Conservation (phyloP, 2,797 vertebrate genomes). For the Siniperca undulata region DNA sequence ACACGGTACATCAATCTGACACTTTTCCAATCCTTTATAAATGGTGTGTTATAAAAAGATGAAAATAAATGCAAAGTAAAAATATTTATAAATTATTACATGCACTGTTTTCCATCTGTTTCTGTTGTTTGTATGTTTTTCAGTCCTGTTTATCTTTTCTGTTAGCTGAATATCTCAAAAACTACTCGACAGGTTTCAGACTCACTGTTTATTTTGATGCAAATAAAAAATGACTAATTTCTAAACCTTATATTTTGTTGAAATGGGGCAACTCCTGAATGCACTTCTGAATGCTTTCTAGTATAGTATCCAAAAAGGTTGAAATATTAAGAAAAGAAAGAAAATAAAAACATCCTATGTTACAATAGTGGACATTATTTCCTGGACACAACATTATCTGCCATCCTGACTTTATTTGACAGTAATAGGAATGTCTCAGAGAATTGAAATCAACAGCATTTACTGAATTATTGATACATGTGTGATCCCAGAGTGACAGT, state of each 20-base stretch:
- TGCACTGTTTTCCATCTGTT: not conserved
- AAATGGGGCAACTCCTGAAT: not conserved
- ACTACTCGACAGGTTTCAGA: not conserved
- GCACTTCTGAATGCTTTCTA: not conserved
- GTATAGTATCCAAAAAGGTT: not conserved
- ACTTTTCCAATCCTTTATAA: not conserved
- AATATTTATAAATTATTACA: not conserved
- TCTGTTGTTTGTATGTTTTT: not conserved
- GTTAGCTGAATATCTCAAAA: not conserved
- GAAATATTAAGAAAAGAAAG: not conserved
- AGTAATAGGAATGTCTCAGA: constrained; percentile 39
- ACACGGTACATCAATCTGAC: not conserved
- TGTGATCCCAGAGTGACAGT: constrained; percentile 58
- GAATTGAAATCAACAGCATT: constrained; percentile 54
- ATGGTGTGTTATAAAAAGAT: not conserved
- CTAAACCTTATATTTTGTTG: not conserved
- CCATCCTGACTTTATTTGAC: constrained; percentile 23
- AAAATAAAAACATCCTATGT: too few relatives aligned
- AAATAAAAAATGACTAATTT: not conserved
- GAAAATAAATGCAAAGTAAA: not conserved
- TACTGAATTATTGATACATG: constrained; percentile 67
- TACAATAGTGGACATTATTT: constrained; percentile 10
- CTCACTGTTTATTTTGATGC: not conserved
- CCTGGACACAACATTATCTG: constrained; percentile 36
- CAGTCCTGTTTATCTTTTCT: not conserved